phyloP scores from a whole-genome alignment of 1,140 invertebrate species.

The Agrypnia vestita region DNA sequence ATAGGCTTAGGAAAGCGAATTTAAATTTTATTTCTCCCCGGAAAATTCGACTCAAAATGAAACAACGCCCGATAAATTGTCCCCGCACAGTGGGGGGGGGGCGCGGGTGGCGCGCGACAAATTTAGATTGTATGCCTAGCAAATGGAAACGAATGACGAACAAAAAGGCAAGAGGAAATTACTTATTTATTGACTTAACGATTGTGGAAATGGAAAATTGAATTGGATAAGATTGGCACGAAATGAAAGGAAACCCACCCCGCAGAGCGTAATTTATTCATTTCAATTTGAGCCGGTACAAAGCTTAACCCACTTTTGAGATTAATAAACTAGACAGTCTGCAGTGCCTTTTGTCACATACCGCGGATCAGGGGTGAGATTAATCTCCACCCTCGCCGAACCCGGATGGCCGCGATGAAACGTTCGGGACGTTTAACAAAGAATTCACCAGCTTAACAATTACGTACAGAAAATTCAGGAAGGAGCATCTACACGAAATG shows the following conservation, averaged over 20 bases:
- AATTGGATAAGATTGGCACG: conserved; percentile 36
- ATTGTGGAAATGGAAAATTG: conserved; percentile 50
- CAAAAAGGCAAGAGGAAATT: conserved; percentile 45
- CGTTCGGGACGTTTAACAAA: too few relatives aligned
- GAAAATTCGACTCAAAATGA: conserved; percentile 1
- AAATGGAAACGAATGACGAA: conserved; percentile 47
- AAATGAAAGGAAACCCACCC: conserved; percentile 1
- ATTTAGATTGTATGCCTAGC: conserved; percentile 45
- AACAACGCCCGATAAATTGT: conserved; percentile 32
- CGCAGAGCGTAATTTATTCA: conserved; percentile 15
- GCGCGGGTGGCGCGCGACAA: conserved; percentile 10
- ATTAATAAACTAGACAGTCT: conserved; percentile 5
- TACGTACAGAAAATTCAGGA: too few relatives aligned
- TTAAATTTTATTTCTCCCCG: conserved; percentile 29
- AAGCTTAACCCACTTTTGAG: not conserved
- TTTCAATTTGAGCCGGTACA: conserved; percentile 9
- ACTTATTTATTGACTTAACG: conserved; percentile 55
- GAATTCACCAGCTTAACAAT: too few relatives aligned
- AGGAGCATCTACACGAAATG: too few relatives aligned
- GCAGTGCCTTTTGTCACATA: too few relatives aligned
- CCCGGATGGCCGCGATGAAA: too few relatives aligned
- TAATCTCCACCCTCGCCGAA: too few relatives aligned
- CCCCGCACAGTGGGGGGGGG: not conserved
- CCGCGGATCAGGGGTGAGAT: too few relatives aligned
- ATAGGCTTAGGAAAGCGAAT: conserved; percentile 37